These are phyloP conservation scores for Tragopan temminckii DNA, from an alignment of 2,797 vertebrate species.

Conservation along the genomic window DNA sequence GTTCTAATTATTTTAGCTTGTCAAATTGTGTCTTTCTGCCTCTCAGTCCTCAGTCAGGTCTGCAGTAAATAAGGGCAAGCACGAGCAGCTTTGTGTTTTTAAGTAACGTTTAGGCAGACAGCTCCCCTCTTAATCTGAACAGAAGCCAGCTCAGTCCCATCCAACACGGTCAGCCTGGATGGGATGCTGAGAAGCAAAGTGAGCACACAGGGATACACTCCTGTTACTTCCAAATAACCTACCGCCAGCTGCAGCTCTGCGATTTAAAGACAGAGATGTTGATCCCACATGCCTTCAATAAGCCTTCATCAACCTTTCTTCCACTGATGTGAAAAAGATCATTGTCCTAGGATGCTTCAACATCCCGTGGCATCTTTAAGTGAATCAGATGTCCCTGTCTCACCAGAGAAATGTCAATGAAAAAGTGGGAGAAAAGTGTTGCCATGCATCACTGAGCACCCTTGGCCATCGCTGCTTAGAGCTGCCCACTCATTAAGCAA, in stretches of 20 bases:
- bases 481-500: background rate
- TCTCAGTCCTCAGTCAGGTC: background rate
- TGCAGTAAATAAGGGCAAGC: background rate
- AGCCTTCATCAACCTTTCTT: background rate
- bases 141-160: background rate
- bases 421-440: background rate
- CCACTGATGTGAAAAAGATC: fast-evolving
- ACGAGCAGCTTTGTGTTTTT: background rate
- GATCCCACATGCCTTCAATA: background rate
- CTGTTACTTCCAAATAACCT: background rate
- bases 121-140: background rate
- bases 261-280: background rate
- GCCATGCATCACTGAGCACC: fast-evolving
- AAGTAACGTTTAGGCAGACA: background rate
- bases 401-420: background rate
- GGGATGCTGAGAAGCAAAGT: background rate
- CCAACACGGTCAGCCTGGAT: fast-evolving
- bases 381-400: background rate
- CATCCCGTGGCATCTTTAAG: background rate
- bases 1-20: background rate
- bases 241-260: background rate
- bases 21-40: background rate
- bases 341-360: background rate
- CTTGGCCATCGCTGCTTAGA: background rate
- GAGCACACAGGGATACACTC: background rate